Evolutionary conservation across 2,113 vertebrate species (phyloP).

Genomic region (Sciurus niger): DNA sequence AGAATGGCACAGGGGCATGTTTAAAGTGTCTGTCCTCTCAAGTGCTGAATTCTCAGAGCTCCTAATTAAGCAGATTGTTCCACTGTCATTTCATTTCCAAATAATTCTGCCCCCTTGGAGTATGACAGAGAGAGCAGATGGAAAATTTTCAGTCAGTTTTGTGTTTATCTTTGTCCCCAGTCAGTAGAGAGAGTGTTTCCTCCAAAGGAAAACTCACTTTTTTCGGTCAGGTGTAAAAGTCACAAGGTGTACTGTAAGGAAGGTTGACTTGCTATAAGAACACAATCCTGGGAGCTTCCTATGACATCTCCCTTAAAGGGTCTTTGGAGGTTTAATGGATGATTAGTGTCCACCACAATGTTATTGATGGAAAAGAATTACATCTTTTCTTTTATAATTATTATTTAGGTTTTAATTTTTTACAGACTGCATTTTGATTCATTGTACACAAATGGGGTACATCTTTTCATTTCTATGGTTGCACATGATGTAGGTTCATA

Average conservation of each 20-base stretch:
- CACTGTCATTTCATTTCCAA: not conserved
- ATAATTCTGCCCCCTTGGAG: not conserved
- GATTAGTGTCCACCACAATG: not conserved
- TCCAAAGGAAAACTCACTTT: not conserved
- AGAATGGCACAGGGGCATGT: not conserved
- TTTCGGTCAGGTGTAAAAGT: not conserved
- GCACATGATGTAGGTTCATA: no score
- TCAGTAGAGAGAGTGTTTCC: not conserved
- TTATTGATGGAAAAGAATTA: not conserved
- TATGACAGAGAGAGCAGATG: not conserved
- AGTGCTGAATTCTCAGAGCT: not conserved
- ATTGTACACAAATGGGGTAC: no score
- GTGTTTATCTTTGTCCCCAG: not conserved
- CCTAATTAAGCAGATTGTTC: slow-evolving; percentile 47
- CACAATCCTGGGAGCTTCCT: not conserved
- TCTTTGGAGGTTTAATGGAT: not conserved
- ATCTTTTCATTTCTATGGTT: no score
- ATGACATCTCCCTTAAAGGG: not conserved
- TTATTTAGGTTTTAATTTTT: no score
- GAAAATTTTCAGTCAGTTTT: not conserved
- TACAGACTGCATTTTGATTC: no score
- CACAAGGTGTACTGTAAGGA: not conserved
- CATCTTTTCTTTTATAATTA: not conserved
- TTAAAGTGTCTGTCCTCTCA: not conserved
- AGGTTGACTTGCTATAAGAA: not conserved